Evolutionary conservation across 1,140 invertebrate species (phyloP), one percentile per base, ranked within the genome.

Genomic region (Triops cancriformis): DNA sequence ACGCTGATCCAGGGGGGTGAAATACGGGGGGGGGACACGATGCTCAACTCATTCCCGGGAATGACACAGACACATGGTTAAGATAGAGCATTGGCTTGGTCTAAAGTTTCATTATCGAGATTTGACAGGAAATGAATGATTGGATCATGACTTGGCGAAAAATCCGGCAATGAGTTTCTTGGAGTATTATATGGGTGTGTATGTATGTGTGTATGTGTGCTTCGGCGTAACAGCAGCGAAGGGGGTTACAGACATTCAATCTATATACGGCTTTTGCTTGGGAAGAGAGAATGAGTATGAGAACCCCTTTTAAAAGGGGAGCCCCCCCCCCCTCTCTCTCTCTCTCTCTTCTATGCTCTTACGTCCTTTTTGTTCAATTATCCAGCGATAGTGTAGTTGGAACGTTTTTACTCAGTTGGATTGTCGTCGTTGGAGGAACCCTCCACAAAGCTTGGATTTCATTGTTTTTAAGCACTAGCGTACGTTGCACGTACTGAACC

Each of bases 341-440:
- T 14, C 51, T 14, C 51, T 23, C 23, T 64, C 6, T 14, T 5
- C 23, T 64, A 6, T 64, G 51, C 51, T 64, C 51, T 64, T 64
- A 23, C n/a, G 51, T 64, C 51, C 31, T 64, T 64, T 64, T 64
- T 64, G 51, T 64, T 64, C 51, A 64, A 64, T 64, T 64, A 64
- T 64, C 51, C 10, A 64, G 51, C 51, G 51, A 64, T 64, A 64
- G 51, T 64, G 10, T 64, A 64, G 51, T 64, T 64, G 10, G 18
- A 64, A 64, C 51, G 51, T 64, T 64, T 64, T 64, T 64, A 64
- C n/a, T 18, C 23, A 64, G 51, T 64, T n/a, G 51, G 3, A 23
- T 23, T 9, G 23, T 64, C 23, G 51, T 64, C 51, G 51, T 64
- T 64, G 2, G 5, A 18, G 14, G 51, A 64, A 64, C 10, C 51